These are phyloP conservation scores for Trachops cirrhosus DNA, from an alignment of 2,797 vertebrate species.

Conservation along the genomic window DNA sequence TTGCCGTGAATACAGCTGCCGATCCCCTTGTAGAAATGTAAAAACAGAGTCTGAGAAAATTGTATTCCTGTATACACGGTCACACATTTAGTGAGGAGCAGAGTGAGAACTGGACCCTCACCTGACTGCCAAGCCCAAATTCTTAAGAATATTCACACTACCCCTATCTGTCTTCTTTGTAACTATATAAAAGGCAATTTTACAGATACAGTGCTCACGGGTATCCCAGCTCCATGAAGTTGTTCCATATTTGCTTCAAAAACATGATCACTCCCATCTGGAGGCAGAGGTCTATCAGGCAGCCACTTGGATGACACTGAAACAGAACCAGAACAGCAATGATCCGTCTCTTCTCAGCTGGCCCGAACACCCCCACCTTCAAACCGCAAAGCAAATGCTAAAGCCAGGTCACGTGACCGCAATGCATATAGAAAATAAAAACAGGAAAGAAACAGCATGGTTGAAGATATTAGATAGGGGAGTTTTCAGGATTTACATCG, in stretches of 20 bases:
- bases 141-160: neutral
- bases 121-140: neutral
- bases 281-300: conserved; percentile 97
- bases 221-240: conserved; percentile 99
- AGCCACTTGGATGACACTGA: conserved; percentile 98
- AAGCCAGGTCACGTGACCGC: neutral
- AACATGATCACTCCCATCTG: conserved; percentile 99
- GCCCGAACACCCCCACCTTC: neutral
- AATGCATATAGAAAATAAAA: neutral
- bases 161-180: neutral
- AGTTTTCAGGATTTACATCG: neutral
- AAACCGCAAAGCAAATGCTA: neutral
- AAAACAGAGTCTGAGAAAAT: neutral
- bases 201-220: conserved; percentile 84
- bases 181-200: neutral
- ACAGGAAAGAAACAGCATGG: neutral
- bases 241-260: conserved; percentile 99
- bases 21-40: neutral
- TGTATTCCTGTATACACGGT: neutral
- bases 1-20: neutral
- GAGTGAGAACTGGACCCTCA: neutral
- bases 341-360: neutral
- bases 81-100: neutral
- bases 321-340: conserved; percentile 45
- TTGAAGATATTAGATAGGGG: neutral